Evolutionary conservation across 2,797 vertebrate species (phyloP).

Genomic region (Champsocephalus gunnari): DNA sequence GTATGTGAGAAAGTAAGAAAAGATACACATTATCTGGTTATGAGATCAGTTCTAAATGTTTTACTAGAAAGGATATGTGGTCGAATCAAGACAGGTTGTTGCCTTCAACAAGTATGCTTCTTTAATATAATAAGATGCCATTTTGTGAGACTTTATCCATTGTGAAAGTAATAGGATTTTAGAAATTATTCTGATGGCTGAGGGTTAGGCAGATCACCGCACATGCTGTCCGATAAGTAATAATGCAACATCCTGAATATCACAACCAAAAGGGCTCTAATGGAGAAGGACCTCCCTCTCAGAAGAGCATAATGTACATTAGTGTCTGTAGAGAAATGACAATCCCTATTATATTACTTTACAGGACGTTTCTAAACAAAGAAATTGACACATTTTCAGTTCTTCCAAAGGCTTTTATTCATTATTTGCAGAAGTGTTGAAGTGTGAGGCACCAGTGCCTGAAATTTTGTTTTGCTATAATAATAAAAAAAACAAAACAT

Average conservation of each 20-base stretch:
- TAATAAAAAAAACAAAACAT: background rate
- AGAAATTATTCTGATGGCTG: conserved; percentile 35
- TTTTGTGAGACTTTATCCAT: conserved; percentile 14
- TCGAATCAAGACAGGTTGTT: conserved; percentile 17
- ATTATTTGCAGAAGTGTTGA: background rate
- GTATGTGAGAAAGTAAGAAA: background rate
- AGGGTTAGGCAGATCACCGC: conserved; percentile 25
- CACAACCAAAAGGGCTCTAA: conserved; percentile 17
- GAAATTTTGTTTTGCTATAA: background rate
- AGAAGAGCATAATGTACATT: background rate
- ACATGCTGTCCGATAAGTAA: conserved; percentile 20
- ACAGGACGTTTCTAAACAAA: background rate
- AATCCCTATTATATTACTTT: background rate
- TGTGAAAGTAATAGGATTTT: conserved; percentile 26
- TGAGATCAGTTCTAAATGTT: conserved; percentile 28
- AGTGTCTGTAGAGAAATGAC: background rate
- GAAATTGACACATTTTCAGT: conserved; percentile 8
- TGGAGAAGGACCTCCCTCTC: conserved; percentile 2
- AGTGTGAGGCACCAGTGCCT: background rate
- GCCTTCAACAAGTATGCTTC: conserved; percentile 31
- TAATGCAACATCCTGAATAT: conserved; percentile 34
- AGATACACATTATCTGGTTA: background rate
- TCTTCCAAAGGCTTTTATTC: conserved; percentile 4
- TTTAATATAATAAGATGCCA: conserved; percentile 19
- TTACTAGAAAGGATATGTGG: conserved; percentile 10